phyloP scores from a whole-genome alignment of 92 coral and sea anemone genomes.

The Umimayanthus kanabou region DNA sequence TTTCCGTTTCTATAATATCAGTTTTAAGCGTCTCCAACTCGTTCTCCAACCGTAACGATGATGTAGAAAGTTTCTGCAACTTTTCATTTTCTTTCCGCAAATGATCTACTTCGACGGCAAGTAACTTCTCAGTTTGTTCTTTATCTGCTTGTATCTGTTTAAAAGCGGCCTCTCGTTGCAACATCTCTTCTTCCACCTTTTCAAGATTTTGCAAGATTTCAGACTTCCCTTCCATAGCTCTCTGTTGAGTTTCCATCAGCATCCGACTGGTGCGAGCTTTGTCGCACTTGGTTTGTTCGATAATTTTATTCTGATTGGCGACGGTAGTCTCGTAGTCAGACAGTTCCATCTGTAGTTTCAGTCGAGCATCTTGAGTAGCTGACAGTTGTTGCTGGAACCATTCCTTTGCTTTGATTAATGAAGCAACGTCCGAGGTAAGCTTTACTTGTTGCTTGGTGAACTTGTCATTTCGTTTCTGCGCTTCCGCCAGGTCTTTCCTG shows the following conservation, averaged over 20 bases:
- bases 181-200: conserved; percentile 66
- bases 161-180: conserved; percentile 58
- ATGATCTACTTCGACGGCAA: conserved; percentile 57
- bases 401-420: conserved; percentile 69
- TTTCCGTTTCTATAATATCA: conserved; percentile 55
- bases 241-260: conserved; percentile 77
- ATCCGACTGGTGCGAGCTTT: conserved; percentile 70
- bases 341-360: conserved; percentile 72
- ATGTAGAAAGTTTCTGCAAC: conserved; percentile 44
- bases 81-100: conserved; percentile 63
- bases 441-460: conserved; percentile 51
- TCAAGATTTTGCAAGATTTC: conserved; percentile 78
- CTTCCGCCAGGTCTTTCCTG: conserved; percentile 46
- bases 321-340: conserved; percentile 62
- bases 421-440: conserved; percentile 62
- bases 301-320: conserved; percentile 57
- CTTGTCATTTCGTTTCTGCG: conserved; percentile 52
- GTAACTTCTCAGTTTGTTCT: conserved; percentile 51
- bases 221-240: conserved; percentile 77
- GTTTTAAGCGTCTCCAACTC: conserved; percentile 61
- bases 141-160: conserved; percentile 67
- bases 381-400: conserved; percentile 76
- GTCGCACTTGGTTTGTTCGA: conserved; percentile 73
- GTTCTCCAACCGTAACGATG: conserved; percentile 59
- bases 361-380: conserved; percentile 69